These are phyloP conservation scores for Neogale vison DNA, from an alignment of 2,113 vertebrate genomes.

Conservation along the genomic window DNA sequence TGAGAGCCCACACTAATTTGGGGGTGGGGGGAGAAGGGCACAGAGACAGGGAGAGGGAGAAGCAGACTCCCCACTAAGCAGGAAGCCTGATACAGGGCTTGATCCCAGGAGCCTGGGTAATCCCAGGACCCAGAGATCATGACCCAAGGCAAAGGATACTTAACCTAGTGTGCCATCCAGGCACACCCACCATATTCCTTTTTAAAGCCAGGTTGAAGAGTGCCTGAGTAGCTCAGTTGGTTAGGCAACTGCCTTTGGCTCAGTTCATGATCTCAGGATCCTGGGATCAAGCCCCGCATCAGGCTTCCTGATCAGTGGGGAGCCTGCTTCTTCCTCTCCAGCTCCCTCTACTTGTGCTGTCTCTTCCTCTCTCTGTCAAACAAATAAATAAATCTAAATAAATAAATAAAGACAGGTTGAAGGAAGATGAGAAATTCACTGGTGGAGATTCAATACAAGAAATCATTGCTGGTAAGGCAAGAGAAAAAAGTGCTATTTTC, in stretches of 20 bases:
- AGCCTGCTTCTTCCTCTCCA: too few relatives aligned
- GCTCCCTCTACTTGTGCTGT: too few relatives aligned
- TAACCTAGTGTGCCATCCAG: background rate
- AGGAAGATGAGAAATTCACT: slow-evolving; percentile 13
- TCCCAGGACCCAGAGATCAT: background rate
- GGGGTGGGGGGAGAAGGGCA: background rate
- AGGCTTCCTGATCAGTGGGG: too few relatives aligned
- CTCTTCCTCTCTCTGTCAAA: too few relatives aligned
- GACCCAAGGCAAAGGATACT: background rate
- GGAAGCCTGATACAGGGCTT: background rate
- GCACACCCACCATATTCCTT: background rate
- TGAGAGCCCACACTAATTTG: background rate
- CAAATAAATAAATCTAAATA: too few relatives aligned
- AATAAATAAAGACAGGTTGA: background rate
- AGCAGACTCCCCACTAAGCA: background rate
- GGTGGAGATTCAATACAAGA: background rate
- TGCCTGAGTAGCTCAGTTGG: too few relatives aligned
- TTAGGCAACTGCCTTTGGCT: too few relatives aligned
- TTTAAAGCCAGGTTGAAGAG: background rate
- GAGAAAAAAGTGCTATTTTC: background rate
- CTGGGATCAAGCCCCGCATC: too few relatives aligned
- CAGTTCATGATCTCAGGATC: too few relatives aligned
- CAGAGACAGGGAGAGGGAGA: background rate
- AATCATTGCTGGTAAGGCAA: background rate
- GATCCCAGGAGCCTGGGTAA: background rate